Evolutionary conservation across 2,113 vertebrate genomes (phyloP).

Genomic region (Capra hircus): DNA sequence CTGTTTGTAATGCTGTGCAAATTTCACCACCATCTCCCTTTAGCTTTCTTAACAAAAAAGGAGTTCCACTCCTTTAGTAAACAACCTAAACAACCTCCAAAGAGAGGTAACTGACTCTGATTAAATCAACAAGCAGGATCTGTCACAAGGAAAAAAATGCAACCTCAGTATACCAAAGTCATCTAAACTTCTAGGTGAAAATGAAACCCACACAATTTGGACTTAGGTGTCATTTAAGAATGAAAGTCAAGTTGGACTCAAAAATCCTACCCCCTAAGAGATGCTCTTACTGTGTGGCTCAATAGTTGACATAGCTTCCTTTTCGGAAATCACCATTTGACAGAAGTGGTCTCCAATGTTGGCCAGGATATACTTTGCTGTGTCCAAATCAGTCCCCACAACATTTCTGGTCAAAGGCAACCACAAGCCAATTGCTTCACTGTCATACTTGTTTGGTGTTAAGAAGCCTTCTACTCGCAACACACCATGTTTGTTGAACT

Average conservation of each 20-base stretch:
- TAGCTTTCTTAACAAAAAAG: not conserved
- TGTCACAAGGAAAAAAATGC: not conserved
- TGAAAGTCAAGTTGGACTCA: constrained; percentile 37
- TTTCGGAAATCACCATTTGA: constrained; percentile 86
- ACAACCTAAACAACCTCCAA: not conserved
- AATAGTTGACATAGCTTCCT: constrained; percentile 85
- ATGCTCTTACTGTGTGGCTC: constrained; percentile 85
- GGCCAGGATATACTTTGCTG: constrained; percentile 85
- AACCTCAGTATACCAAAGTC: not conserved
- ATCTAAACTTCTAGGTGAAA: not conserved
- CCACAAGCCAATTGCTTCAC: constrained; percentile 85
- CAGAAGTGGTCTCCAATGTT: constrained; percentile 89
- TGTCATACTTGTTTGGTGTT: constrained; percentile 84
- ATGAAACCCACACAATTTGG: not conserved
- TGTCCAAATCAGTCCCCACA: constrained; percentile 84
- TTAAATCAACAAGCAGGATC: not conserved
- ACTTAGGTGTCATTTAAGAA: constrained; percentile 1
- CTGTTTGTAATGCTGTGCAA: not conserved
- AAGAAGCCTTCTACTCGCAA: constrained; percentile 85
- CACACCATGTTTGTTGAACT: constrained; percentile 85
- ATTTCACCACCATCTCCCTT: not conserved
- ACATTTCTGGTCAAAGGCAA: constrained; percentile 81
- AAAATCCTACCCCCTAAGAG: constrained; percentile 58
- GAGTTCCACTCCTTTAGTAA: not conserved
- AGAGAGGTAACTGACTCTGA: not conserved